Base-by-base conservation (phyloP, 2,888 invertebrate genomes). In the Phaonia tiefii region DNA sequence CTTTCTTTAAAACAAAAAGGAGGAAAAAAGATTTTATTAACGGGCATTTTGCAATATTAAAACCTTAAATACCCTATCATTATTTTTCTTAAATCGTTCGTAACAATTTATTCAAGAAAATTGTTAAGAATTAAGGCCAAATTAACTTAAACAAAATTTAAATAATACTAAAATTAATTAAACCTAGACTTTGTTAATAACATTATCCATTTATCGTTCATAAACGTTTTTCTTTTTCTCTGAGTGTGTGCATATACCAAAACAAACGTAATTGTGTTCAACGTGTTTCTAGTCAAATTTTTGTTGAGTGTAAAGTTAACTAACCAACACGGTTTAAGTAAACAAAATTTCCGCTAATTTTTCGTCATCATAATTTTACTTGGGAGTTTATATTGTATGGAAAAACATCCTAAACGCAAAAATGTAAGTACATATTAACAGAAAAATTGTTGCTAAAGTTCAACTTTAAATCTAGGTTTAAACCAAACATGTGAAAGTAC, bases 61-160 rank as follows among this genome's bases (percentile, higher is more conserved):
- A 3, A 31, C 31, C 31, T 8, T 31, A 3, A 31, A 31, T 8
- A 31, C 31, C 31, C 31, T 31, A 3, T 8, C 31, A 31, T 8
- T 3, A 3, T 31, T 10, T 54, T 25, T 54, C 25, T 54, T 22
- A 49, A 49, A 17, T 17, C 17, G 20, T 71, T 75, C 75, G 72
- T 75, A 81, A 75, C 78, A 75, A 75, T 81, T 78, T 78, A 75
- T 65, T 5, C 66, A 81, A 73, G 78, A 81, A 65, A 81, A 81
- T 81, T 78, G 78, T 81, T 81, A 78, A 78, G 72, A 73, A 69
- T 63, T 20, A 67, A 75, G 69, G 71, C 72, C 78, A 78, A 81
- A 77, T 31, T 67, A 67, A 77, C 4, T 8, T 31, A 5, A 31
- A 31, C 8, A 31, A 5, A 31, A 31, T 8, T 8, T 5, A 31